These are phyloP conservation scores for Sturnus vulgaris DNA, from an alignment of 2,113 vertebrate genomes.

Conservation along the genomic window DNA sequence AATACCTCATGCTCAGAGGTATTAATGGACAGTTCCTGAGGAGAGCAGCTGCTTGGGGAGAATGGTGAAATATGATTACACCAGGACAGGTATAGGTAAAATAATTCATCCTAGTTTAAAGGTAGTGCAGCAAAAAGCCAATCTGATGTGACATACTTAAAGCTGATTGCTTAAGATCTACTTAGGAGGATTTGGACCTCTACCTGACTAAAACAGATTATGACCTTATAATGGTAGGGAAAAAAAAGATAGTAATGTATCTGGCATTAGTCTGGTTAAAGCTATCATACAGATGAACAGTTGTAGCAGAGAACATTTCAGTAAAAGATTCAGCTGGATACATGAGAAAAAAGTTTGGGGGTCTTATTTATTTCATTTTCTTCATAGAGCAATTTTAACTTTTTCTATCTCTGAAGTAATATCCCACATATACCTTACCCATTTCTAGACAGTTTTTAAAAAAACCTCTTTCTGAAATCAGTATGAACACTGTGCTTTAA, in stretches of 20 bases:
- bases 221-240: background rate
- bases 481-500: background rate
- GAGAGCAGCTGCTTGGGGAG: background rate
- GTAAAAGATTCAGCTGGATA: background rate
- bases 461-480: background rate
- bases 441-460: background rate
- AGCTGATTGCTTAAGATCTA: background rate
- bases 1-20: background rate
- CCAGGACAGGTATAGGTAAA: background rate
- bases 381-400: background rate
- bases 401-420: background rate
- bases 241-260: background rate
- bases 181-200: background rate
- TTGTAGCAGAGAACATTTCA: background rate
- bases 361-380: accelerated
- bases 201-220: background rate
- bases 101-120: constrained; percentile 7
- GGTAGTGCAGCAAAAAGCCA: constrained; percentile 3
- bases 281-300: background rate
- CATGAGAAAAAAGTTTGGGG: background rate
- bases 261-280: background rate
- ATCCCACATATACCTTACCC: accelerated
- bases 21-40: background rate
- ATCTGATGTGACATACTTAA: background rate
- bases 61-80: background rate